phyloP scores from a whole-genome alignment of 2,888 invertebrate genomes.

The Atherix ibis region DNA sequence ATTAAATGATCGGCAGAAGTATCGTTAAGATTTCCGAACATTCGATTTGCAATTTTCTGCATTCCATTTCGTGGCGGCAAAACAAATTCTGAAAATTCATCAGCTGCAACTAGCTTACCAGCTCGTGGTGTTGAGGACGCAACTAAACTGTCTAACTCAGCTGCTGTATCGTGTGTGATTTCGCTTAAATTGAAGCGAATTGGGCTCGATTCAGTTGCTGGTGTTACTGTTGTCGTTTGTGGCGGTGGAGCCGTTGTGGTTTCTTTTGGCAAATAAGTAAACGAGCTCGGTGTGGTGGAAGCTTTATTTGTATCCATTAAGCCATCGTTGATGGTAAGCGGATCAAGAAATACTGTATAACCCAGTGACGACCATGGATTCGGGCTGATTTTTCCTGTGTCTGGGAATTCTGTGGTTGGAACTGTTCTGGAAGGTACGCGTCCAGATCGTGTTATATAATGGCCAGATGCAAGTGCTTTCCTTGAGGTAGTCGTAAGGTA shows the following conservation, averaged over 20 bases:
- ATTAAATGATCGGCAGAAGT: slow-evolving; percentile 58
- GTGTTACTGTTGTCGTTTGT: slow-evolving; percentile 6
- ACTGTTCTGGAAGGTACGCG: slow-evolving; percentile 11
- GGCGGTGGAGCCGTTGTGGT: slow-evolving; percentile 13
- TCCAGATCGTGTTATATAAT: slow-evolving; percentile 4
- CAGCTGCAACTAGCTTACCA: slow-evolving; percentile 34
- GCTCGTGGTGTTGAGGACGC: slow-evolving; percentile 30
- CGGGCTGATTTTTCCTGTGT: slow-evolving; percentile 19
- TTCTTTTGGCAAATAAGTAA: slow-evolving; percentile 26
- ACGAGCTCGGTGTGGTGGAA: slow-evolving; percentile 25
- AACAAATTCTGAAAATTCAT: slow-evolving; percentile 37
- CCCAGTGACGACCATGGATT: slow-evolving; percentile 36
- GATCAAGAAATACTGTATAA: slow-evolving; percentile 53
- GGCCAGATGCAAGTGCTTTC: slow-evolving; percentile 4
- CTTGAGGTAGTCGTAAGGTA: too few species aligned
- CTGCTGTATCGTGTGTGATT: slow-evolving; percentile 26
- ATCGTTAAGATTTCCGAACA: slow-evolving; percentile 59
- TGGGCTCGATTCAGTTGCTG: slow-evolving; percentile 28
- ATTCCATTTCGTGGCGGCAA: slow-evolving; percentile 47
- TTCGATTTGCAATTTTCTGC: slow-evolving; percentile 53
- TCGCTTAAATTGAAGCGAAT: slow-evolving; percentile 26
- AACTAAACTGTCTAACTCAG: slow-evolving; percentile 11
- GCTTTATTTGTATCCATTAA: slow-evolving; percentile 32
- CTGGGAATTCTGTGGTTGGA: slow-evolving; percentile 16
- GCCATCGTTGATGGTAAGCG: slow-evolving; percentile 54